Evolutionary conservation across 2,797 vertebrate species (phyloP), one percentile per base, ranked within the genome.

Genomic region (Glossophaga mutica): DNA sequence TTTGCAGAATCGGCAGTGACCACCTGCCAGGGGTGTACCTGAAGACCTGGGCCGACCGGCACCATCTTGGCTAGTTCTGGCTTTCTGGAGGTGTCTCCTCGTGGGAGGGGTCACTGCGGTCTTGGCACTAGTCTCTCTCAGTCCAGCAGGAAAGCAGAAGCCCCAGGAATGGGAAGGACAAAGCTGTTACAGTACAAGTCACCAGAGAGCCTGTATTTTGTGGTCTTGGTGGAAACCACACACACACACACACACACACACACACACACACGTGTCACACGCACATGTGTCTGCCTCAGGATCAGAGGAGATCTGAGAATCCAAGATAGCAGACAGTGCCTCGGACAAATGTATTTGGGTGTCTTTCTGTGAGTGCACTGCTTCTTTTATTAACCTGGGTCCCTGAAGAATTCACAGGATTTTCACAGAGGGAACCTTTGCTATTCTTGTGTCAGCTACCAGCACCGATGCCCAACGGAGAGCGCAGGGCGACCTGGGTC

Each of bases 161-260:
- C 34, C 9, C 6, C 18, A 26, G 26, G 0, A 7, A 1, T 32
- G 2, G 14, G 39, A 26, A 34, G 21, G 16, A 2, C 8, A 14
- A 37, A 42, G 9, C 2, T 22, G 76, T 87, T 59, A 22, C 39
- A 11, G 0, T 19, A 16, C 11, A 11, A 44, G 57, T 12, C 42
- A 22, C 3, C 62, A 55, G 9, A 21, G 73, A 29, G 62, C 9
- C 9, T 50, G 0, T 1, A 0, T 15, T 73, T 2, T 65, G 44
- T 62, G 57, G 57, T 42, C 73, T 32, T 29, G 12, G n/a, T 71
- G n/a, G 57, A 87, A 92, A 90, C 6, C 42, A 76, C 1, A 22
- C 15, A 37, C 42, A 76, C 1, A 22, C 22, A 37, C 2, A 73
- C 6, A 62, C 55, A 1, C 2, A 73, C 6, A 70, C 52, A 2